Conservation (phyloP, 2,113 vertebrate genomes). For the Mandrillus leucophaeus region DNA sequence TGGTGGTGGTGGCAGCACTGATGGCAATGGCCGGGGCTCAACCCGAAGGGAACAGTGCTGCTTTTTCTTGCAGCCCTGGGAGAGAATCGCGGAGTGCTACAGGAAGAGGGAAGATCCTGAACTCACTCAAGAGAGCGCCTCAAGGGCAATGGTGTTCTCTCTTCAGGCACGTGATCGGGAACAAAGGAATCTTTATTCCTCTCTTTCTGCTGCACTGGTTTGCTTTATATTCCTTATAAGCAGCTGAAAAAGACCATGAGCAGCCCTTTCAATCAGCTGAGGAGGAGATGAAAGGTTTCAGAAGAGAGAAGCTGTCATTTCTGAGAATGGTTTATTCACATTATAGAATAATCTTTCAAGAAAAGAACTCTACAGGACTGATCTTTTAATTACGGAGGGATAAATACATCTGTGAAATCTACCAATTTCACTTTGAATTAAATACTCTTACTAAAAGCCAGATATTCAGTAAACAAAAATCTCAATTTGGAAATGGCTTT, state of each 20-base stretch:
- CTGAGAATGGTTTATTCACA: slow-evolving; percentile 80
- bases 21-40: rapidly evolving
- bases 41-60: not conserved
- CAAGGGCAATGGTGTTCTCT: slow-evolving; percentile 73
- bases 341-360: slow-evolving; percentile 80
- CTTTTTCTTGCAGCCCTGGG: not conserved
- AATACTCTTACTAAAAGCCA: slow-evolving; percentile 26
- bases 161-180: slow-evolving; percentile 70
- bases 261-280: slow-evolving; percentile 80
- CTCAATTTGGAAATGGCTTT: slow-evolving; percentile 62
- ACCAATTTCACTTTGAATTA: slow-evolving; percentile 64
- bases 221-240: slow-evolving; percentile 81
- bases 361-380: slow-evolving; percentile 67
- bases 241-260: slow-evolving; percentile 73
- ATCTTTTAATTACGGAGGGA: slow-evolving; percentile 82
- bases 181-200: slow-evolving; percentile 82
- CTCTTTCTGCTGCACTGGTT: slow-evolving; percentile 80
- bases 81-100: rapidly evolving
- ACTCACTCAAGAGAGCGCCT: slow-evolving; percentile 68
- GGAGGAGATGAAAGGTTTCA: slow-evolving; percentile 80
- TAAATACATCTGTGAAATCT: slow-evolving; percentile 64
- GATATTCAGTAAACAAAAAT: slow-evolving; percentile 45
- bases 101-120: slow-evolving; percentile 65
- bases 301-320: slow-evolving; percentile 80
- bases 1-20: rapidly evolving